phyloP scores from a whole-genome alignment of 2,888 invertebrate genomes.

The Leucophora obtusa region DNA sequence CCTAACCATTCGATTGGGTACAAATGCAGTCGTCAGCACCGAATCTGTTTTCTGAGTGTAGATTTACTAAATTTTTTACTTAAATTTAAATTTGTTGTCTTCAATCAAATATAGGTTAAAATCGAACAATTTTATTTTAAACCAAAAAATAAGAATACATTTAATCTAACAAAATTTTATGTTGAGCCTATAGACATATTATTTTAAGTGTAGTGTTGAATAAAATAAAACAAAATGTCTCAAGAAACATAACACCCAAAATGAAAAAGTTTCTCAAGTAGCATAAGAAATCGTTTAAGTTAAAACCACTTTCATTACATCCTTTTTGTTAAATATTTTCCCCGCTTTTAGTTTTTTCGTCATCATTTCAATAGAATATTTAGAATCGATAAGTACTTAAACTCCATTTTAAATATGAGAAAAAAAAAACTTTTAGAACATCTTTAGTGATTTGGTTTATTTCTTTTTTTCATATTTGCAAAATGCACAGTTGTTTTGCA shows the following conservation, averaged over 20 bases:
- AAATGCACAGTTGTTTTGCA: slow-evolving; percentile 1
- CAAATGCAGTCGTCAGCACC: too few species aligned
- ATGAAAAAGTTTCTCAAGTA: not conserved
- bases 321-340: not conserved
- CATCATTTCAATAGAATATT: slow-evolving; percentile 16
- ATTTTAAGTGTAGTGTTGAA: too few species aligned
- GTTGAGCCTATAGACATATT: too few species aligned
- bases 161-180: too few species aligned
- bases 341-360: not conserved
- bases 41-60: too few species aligned
- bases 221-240: not conserved
- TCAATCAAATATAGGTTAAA: too few species aligned
- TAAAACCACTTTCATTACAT: slow-evolving; percentile 32
- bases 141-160: too few species aligned
- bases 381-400: slow-evolving; percentile 54
- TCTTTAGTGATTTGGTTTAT: slow-evolving; percentile 18
- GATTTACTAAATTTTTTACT: too few species aligned
- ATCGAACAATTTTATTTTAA: too few species aligned
- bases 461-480: not conserved
- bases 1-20: too few species aligned
- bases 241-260: not conserved
- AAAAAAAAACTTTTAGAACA: slow-evolving; percentile 14
- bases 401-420: slow-evolving; percentile 25
- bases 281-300: slow-evolving; percentile 26
- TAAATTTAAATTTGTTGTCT: too few species aligned